Evolutionary conservation across 2,797 vertebrate species (phyloP), one percentile per base, ranked within the genome.

Genomic region (Sphenodon punctatus): DNA sequence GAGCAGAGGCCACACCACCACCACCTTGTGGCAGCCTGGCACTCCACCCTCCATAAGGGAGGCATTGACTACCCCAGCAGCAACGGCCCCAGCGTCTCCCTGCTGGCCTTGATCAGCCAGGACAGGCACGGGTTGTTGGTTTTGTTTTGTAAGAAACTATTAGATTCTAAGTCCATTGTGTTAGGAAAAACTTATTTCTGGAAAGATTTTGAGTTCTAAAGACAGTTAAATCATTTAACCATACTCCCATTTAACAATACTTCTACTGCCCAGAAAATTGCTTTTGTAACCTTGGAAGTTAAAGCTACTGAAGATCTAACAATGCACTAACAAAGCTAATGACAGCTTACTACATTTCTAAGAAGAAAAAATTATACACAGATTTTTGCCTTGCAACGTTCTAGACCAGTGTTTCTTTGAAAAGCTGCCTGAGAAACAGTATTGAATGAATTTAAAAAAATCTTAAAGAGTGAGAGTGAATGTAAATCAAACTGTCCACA

Each of bases 251-350:
- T 16, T 69, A 2, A n/a, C n/a, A n/a, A n/a, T n/a, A n/a, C n/a
- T n/a, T n/a, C n/a, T 30, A 23, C 27, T 59, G 32, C 70, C 72
- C 34, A 65, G 68, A 67, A 89, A 70, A 67, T 34, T 48, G 4
- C 34, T 78, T 55, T 71, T 16, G 43, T 61, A 82, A 63, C 7
- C 11, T 5, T 56, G 41, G 66, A 81, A 86, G 65, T 73, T 74
- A 38, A 88, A 88, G 48, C 46, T 75, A 49, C n/a, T 80, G 53
- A 87, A 82, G 11, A 77, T 85, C 55, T 80, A 86, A 67, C 48
- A 83, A 79, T 12, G 80, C 12, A 45, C 3, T 23, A 59, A 32
- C 17, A 42, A 69, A 53, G 45, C 7, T 75, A 86, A 80, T 90
- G 60, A 70, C 23, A 63, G 27, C 2, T 4, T 64, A 25, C 69